These are phyloP conservation scores for Tholera decimalis DNA, from an alignment of 2,888 invertebrate species.

Conservation along the genomic window DNA sequence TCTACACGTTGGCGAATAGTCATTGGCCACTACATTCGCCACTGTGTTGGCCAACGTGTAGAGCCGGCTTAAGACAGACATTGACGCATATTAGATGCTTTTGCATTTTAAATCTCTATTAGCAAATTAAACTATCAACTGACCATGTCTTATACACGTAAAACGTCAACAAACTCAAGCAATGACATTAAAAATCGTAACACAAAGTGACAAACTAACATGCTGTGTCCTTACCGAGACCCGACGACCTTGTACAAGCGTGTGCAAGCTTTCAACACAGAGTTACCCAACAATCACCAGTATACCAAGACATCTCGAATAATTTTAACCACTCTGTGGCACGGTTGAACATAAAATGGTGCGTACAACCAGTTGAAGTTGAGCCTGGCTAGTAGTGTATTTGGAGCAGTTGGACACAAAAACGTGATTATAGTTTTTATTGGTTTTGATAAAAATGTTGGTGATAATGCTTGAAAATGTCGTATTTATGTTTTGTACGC, in stretches of 20 bases:
- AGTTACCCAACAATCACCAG: conserved; percentile 76
- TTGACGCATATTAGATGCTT: too few relatives aligned
- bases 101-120: too few relatives aligned
- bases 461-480: not conserved
- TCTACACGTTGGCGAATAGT: too few relatives aligned
- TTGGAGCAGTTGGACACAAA: conserved; percentile 46
- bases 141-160: not conserved
- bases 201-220: conserved; percentile 63
- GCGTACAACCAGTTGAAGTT: conserved; percentile 54
- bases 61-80: too few relatives aligned
- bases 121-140: not conserved
- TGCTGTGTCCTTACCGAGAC: conserved; percentile 80
- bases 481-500: not conserved
- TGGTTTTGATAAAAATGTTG: not conserved
- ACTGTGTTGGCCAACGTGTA: too few relatives aligned
- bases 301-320: conserved; percentile 48
- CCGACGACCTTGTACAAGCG: conserved; percentile 80
- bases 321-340: conserved; percentile 12
- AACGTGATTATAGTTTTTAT: conserved; percentile 13
- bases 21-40: too few relatives aligned
- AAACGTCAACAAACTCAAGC: conserved; percentile 30
- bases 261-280: conserved; percentile 81
- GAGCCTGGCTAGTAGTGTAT: conserved; percentile 61
- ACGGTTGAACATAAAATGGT: conserved; percentile 59
- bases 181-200: conserved; percentile 62